A percentile compares a stretch with the other conserved stretches of the same genome.
Evolutionary conservation across 2,113 vertebrate genomes (phyloP).

Genomic region (Chaetodon trifascialis): DNA sequence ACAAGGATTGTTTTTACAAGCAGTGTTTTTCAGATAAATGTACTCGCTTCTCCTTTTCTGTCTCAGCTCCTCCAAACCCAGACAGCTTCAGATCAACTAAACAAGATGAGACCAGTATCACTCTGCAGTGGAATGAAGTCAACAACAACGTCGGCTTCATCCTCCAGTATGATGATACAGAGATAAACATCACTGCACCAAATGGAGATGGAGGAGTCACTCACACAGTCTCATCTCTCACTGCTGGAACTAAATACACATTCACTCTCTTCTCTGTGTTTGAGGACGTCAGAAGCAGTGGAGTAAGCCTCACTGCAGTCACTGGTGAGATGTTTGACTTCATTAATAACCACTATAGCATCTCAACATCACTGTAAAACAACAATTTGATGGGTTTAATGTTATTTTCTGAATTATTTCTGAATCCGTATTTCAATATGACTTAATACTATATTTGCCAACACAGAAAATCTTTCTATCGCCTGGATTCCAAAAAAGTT

Average conservation of each 20-base stretch:
- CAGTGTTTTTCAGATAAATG: too few relatives aligned
- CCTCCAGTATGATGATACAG: slow-evolving; percentile 4
- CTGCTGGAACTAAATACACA: slow-evolving; percentile 17
- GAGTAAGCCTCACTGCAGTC: background rate
- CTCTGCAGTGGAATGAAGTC: slow-evolving; percentile 51
- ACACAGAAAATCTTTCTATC: too few relatives aligned
- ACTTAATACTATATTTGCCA: too few relatives aligned
- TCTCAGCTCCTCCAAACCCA: background rate
- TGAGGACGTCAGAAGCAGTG: slow-evolving; percentile 21
- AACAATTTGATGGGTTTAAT: too few relatives aligned
- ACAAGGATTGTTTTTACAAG: too few relatives aligned
- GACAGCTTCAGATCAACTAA: background rate
- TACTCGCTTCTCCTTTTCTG: background rate
- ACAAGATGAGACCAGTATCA: slow-evolving; percentile 41
- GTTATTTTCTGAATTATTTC: too few relatives aligned
- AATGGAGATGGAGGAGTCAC: background rate
- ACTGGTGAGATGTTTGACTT: slow-evolving; percentile 14
- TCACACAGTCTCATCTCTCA: slow-evolving; percentile 20
- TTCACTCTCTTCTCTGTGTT: slow-evolving; percentile 40
- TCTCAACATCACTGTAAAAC: too few relatives aligned
- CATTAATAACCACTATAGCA: too few relatives aligned
- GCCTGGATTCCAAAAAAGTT: too few relatives aligned
- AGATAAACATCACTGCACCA: slow-evolving; percentile 5
- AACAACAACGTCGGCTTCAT: background rate
- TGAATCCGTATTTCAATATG: too few relatives aligned